phyloP scores from a whole-genome alignment of 2,888 invertebrate species.

The Pilophorus perplexus region DNA sequence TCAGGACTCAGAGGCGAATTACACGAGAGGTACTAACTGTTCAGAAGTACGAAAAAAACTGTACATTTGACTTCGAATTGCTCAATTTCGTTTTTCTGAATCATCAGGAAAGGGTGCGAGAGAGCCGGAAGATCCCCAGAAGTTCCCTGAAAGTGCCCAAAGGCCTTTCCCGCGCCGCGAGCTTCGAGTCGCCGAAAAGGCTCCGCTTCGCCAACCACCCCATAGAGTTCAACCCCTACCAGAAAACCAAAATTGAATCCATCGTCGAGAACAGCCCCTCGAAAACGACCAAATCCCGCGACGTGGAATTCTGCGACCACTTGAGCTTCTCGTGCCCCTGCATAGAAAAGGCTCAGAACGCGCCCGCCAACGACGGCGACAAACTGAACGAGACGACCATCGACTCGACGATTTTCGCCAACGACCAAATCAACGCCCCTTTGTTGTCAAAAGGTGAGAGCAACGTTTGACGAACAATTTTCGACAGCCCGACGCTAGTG shows the following conservation, averaged over 20 bases:
- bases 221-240: conserved; percentile 53
- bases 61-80: too few species aligned
- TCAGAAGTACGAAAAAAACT: too few species aligned
- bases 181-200: conserved; percentile 80
- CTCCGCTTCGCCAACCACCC: conserved; percentile 70
- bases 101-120: conserved; percentile 35
- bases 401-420: conserved; percentile 41
- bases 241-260: conserved; percentile 54
- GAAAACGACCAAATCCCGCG: conserved; percentile 17
- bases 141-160: conserved; percentile 63
- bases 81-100: too few species aligned
- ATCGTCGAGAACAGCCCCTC: conserved; percentile 55
- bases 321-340: conserved; percentile 69
- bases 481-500: background rate
- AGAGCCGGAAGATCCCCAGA: conserved; percentile 53
- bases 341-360: conserved; percentile 58
- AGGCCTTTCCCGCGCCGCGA: conserved; percentile 63
- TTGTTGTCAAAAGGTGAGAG: conserved; percentile 33
- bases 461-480: conserved; percentile 37
- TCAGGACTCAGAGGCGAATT: conserved; percentile 13
- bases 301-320: conserved; percentile 47
- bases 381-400: conserved; percentile 41
- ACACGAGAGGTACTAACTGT: conserved; percentile 29
- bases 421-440: conserved; percentile 42
- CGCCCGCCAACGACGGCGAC: conserved; percentile 9